These are phyloP conservation scores for Muraenolepis orangiensis DNA, from an alignment of 2,797 vertebrate species.

Conservation along the genomic window DNA sequence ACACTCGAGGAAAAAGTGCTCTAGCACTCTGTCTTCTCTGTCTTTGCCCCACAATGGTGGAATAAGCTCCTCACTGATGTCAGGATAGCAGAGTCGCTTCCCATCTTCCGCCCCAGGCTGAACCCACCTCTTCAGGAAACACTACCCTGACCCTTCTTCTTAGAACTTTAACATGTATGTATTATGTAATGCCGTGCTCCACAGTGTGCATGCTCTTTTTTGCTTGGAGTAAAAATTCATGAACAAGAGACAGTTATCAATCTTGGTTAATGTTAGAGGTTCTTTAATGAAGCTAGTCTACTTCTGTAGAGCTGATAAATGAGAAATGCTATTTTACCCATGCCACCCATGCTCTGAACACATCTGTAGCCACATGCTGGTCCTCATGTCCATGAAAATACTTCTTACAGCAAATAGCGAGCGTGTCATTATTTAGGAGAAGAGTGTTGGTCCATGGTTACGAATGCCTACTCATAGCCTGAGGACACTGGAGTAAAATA, in stretches of 20 bases:
- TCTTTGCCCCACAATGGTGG: no score
- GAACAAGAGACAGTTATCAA: not conserved
- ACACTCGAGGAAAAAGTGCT: no score
- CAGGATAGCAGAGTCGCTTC: no score
- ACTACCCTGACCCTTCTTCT: no score
- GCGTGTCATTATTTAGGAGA: no score
- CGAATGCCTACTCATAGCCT: not conserved
- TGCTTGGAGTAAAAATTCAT: not conserved
- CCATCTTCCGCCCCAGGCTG: no score
- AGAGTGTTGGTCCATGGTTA: not conserved
- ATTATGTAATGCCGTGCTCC: no score
- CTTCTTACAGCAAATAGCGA: not conserved
- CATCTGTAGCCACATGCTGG: not conserved
- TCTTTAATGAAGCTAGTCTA: not conserved
- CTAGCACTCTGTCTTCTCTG: no score
- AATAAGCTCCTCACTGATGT: no score
- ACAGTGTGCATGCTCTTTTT: not conserved
- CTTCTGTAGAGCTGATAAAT: not conserved
- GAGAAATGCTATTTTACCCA: not conserved
- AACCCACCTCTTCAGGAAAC: no score
- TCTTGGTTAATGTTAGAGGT: not conserved
- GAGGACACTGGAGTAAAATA: no score
- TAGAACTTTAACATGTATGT: no score
- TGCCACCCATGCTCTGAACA: not conserved
- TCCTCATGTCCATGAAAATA: not conserved